phyloP scores from a whole-genome alignment of 2,113 vertebrate species.

The Odocoileus hemionus region DNA sequence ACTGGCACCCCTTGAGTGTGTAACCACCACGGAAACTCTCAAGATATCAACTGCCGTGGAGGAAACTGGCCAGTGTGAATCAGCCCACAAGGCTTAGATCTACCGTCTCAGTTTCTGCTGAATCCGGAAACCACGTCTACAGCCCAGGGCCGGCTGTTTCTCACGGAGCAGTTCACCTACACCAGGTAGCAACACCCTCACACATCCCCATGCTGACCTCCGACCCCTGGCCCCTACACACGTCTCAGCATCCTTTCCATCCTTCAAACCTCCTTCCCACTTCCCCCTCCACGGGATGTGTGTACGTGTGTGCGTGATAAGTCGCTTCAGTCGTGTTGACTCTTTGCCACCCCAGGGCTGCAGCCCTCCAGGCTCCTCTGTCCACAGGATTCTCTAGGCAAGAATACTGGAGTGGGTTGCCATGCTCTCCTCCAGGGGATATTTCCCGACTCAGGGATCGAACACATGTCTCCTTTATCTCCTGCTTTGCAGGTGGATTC shows the following conservation, averaged over 20 bases:
- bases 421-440: background rate
- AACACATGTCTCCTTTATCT: background rate
- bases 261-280: background rate
- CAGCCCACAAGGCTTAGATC: background rate
- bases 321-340: rapidly evolving
- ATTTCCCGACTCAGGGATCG: background rate
- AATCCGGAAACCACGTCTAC: background rate
- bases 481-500: background rate
- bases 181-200: no score
- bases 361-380: background rate
- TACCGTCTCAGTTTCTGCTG: background rate
- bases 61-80: background rate
- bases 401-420: background rate
- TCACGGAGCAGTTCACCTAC: background rate
- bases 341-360: background rate
- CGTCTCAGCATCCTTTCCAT: background rate
- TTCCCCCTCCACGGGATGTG: background rate
- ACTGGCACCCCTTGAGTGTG: background rate
- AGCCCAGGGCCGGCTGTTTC: background rate
- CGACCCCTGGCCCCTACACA: background rate
- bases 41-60: background rate
- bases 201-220: background rate
- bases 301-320: rapidly evolving
- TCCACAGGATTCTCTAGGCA: background rate
- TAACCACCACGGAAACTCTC: slow-evolving; percentile 30